Evolutionary conservation across 2,797 vertebrate species (phyloP), one percentile per base, ranked within the genome.

Genomic region (Gobio occitaniae): DNA sequence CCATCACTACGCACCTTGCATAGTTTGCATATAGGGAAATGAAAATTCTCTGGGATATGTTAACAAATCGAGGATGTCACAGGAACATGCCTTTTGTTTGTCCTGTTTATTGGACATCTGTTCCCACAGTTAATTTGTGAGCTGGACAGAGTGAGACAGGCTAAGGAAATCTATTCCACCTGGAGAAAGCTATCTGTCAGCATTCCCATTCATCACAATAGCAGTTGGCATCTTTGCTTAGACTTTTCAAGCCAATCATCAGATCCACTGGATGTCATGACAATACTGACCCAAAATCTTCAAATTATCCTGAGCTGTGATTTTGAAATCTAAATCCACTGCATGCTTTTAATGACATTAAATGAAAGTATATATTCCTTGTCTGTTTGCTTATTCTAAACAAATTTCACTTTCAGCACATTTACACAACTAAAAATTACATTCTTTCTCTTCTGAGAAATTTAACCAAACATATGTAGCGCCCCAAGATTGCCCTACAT

Each of bases 11-110:
- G 10, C 10, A 25, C 11, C 61, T 6, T 63, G 25, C 1, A 1
- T 25, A 29, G 59, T 29, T 63, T 29, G 4, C 1, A 0, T 29
- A 15, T 29, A 29, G 12, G 61, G 2, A 44, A 10, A 44, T 1
- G 9, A 44, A 44, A 44, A 44, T 86, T 87, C 83, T 90, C 90
- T 82, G 77, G 29, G 36, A 59, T 87, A 86, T 91, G 91, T 92
- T 93, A 93, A 92, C 89, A 90, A 90, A 92, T 80, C 75, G 85
- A 92, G 90, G 89, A 93, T 93, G 90, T 93, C 86, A 91, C 89
- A 88, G 84, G 87, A 91, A 89, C 89, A 84, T 87, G 86, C 85
- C 85, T 89, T 87, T 86, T 89, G 86, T 90, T 89, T 86, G 78
- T 86, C 81, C 72, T 61, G 59, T 85, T 85, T 44, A 48, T 36